phyloP scores from a whole-genome alignment of 2,888 invertebrate genomes.

The Drosophila sordidula region DNA sequence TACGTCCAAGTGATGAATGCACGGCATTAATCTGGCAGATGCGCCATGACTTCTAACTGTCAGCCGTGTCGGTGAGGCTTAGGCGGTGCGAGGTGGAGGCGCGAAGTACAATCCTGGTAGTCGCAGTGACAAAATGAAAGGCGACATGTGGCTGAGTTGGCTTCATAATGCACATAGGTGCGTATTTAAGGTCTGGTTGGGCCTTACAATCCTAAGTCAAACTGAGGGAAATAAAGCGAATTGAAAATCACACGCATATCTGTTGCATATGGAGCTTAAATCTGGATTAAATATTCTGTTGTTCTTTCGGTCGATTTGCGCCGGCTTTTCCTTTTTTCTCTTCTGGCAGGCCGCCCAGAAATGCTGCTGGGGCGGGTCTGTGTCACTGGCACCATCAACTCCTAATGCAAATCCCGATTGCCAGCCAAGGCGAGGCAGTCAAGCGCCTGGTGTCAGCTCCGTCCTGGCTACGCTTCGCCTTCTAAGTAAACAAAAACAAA shows the following conservation, averaged over 20 bases:
- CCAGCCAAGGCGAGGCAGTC: conserved; percentile 41
- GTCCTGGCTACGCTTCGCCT: conserved; percentile 11
- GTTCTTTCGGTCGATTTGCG: conserved; percentile 23
- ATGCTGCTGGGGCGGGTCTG: conserved; percentile 10
- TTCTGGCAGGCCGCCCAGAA: conserved; percentile 29
- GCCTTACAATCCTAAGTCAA: not conserved
- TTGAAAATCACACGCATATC: conserved; percentile 37
- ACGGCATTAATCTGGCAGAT: conserved; percentile 65
- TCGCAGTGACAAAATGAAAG: conserved; percentile 28
- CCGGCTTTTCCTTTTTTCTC: not conserved
- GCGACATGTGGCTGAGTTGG: conserved; percentile 23
- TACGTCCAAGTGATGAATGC: conserved; percentile 63
- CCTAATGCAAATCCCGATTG: conserved; percentile 58
- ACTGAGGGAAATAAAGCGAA: not conserved
- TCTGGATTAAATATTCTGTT: conserved; percentile 43
- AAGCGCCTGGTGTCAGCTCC: conserved; percentile 48
- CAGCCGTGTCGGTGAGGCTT: not conserved
- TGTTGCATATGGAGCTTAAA: conserved; percentile 39
- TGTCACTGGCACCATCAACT: conserved; percentile 35
- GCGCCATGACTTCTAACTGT: conserved; percentile 37
- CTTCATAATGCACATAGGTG: conserved; percentile 12
- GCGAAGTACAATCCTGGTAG: conserved; percentile 9
- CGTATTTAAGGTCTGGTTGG: not conserved
- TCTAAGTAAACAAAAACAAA: conserved; percentile 41
- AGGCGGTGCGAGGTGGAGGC: not conserved